Percentiles rank a stretch among this genome's conserved stretches.
Evolutionary conservation across 2,888 invertebrate species (phyloP).

Genomic region (Anoncus sp.): DNA sequence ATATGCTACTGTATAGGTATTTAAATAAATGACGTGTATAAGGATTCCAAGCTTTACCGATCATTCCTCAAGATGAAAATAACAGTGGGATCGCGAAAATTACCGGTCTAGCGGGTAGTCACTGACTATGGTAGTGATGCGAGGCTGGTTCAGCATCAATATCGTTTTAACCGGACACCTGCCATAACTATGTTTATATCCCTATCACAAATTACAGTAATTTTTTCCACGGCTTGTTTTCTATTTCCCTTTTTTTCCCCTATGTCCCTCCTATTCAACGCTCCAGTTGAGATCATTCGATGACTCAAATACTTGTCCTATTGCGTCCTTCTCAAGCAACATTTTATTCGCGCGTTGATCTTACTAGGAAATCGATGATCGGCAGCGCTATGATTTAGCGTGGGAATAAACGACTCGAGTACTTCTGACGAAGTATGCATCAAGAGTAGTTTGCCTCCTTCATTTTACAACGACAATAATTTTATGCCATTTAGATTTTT

Average conservation of each 20-base stretch:
- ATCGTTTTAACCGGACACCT: constrained; percentile 47
- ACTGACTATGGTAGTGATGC: constrained; percentile 20
- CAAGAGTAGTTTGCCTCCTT: too few species aligned
- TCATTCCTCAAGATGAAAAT: constrained; percentile 23
- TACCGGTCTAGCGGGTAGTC: constrained; percentile 44
- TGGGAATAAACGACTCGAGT: constrained; percentile 1
- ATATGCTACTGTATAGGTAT: neutral
- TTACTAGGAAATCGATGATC: constrained; percentile 1
- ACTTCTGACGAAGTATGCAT: too few species aligned
- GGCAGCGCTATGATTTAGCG: constrained; percentile 15
- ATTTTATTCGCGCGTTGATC: neutral
- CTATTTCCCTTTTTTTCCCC: constrained; percentile 16
- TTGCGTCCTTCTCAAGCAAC: too few species aligned
- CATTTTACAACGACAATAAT: too few species aligned
- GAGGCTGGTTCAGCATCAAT: constrained; percentile 42
- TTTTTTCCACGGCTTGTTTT: constrained; percentile 34
- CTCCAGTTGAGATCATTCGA: neutral
- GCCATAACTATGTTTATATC: constrained; percentile 53
- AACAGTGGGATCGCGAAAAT: constrained; percentile 52
- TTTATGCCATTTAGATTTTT: too few species aligned
- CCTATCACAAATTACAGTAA: constrained; percentile 49
- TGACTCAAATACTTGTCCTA: too few species aligned
- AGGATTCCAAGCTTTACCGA: constrained; percentile 13
- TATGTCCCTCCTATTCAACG: neutral
- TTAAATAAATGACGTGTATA: neutral